Evolutionary conservation across 2,113 vertebrate species (phyloP), one percentile per base, ranked within the genome.

Genomic region (Phyllostomus hastatus): DNA sequence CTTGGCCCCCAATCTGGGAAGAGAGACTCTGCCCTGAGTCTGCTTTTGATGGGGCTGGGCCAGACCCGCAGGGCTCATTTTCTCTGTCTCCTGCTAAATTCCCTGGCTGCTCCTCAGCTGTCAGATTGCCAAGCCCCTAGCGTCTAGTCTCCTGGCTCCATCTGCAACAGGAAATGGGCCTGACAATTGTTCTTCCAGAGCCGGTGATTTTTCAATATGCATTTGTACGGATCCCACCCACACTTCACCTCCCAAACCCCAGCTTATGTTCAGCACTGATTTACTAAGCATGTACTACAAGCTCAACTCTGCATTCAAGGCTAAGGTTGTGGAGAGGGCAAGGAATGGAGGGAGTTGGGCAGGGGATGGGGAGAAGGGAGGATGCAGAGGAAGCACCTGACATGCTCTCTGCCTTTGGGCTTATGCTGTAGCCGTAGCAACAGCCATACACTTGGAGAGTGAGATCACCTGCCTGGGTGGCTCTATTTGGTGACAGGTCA

Each of bases 41-140:
- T 97, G 97, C 97, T 96, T 95, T 95, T 95, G 88, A 97, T 97
- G 96, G 96, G 96, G 43, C 96, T 43, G 76, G 43, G 95, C 97
- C 96, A 97, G 97, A 97, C 82, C 96, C 80, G 2, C 94, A 97
- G 94, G 97, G 89, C 92, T 96, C 96, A 95, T 98, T 98, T 97
- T 96, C 93, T 96, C 95, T 94, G 95, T 97, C 96, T 98, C 97
- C 94, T 94, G 81, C 94, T 94, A 66, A 97, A 97, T 97, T 97
- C 97, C 88, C 97, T 97, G 97, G 95, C 97, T 82, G 94, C 28
- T 96, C 67, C 93, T 95, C 95, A 86, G 59, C 97, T 97, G 97
- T 96, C 97, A 90, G 92, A n/a, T 80, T 95, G 97, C 97, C 97
- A 97, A 95, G 84, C 78, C 94, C 87, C 0, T 11, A 95, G 88